A percentile compares a stretch with the other conserved stretches of the same genome.
These are phyloP conservation scores for Chloroceryle inda DNA, from an alignment of 2,797 vertebrate genomes.

Conservation along the genomic window DNA sequence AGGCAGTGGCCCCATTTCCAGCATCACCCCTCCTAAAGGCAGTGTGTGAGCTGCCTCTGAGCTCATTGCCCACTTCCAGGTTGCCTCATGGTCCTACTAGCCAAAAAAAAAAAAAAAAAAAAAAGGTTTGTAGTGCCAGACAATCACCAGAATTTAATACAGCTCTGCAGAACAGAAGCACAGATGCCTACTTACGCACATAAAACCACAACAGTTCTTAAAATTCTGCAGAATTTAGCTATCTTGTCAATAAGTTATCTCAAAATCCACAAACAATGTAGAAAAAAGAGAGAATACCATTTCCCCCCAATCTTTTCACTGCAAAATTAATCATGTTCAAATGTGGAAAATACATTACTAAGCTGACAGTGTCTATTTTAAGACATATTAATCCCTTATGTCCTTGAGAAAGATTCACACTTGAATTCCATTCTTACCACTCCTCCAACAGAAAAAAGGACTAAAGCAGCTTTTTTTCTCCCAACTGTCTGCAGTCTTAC, in stretches of 20 bases:
- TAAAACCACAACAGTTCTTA: neutral
- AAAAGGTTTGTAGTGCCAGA: neutral
- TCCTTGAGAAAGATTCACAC: conserved; percentile 1
- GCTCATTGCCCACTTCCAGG: neutral
- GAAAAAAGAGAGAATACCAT: neutral
- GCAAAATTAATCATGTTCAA: neutral
- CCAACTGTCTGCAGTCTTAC: neutral
- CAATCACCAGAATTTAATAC: neutral
- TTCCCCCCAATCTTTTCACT: neutral
- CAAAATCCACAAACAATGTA: neutral
- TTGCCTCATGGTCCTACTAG: neutral
- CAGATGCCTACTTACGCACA: neutral
- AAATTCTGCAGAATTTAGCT: neutral
- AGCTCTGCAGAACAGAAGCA: neutral
- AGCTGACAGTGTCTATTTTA: conserved; percentile 4
- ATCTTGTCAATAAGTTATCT: neutral
- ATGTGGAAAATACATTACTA: conserved; percentile 1
- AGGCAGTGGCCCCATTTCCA: neutral
- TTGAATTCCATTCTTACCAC: conserved; percentile 20
- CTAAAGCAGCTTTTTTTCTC: neutral
- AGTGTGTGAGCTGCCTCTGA: rapidly evolving
- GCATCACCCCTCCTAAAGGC: neutral
- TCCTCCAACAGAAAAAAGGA: neutral
- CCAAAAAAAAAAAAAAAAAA: neutral
- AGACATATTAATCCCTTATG: conserved; percentile 11